phyloP scores from a whole-genome alignment of 1,140 invertebrate genomes.

The Drosophila bocki region DNA sequence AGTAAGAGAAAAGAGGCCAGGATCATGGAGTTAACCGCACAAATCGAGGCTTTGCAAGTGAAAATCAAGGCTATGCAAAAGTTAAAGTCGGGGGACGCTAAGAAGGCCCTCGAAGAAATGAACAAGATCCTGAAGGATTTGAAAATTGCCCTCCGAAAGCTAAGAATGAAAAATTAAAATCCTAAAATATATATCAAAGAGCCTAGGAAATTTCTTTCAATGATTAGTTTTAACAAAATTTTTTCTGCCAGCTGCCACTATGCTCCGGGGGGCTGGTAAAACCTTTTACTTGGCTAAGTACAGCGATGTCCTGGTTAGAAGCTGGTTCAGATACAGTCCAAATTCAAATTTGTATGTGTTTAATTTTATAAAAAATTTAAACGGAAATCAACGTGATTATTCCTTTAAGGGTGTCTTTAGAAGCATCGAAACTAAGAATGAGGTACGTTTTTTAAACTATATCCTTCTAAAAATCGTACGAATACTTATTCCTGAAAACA shows the following conservation, averaged over 20 bases:
- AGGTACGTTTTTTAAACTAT: not conserved
- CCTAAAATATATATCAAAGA: not conserved
- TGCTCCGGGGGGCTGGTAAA: conserved; percentile 12
- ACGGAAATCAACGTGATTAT: not conserved
- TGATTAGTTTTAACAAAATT: not conserved
- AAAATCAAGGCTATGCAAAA: conserved; percentile 17
- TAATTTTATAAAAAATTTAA: not conserved
- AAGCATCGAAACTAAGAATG: no score
- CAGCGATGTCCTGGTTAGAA: not conserved
- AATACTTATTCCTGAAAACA: not conserved
- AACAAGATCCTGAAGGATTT: conserved; percentile 12
- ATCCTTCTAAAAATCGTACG: no score
- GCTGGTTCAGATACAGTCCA: not conserved
- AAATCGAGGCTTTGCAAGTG: conserved; percentile 19
- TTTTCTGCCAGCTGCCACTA: not conserved
- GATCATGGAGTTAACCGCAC: conserved; percentile 25
- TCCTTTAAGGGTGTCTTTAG: not conserved
- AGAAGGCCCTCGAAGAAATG: conserved; percentile 2
- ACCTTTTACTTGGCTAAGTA: not conserved
- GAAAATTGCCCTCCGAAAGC: conserved; percentile 8
- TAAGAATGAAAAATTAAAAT: conserved; percentile 23
- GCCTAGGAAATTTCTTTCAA: not conserved
- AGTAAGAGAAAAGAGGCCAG: conserved; percentile 24
- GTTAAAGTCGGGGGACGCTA: conserved; percentile 2
- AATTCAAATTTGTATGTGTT: no score